Percentiles rank a stretch among this genome's conserved stretches.
Conservation (phyloP, 2,113 vertebrate genomes). For the Conger conger region DNA sequence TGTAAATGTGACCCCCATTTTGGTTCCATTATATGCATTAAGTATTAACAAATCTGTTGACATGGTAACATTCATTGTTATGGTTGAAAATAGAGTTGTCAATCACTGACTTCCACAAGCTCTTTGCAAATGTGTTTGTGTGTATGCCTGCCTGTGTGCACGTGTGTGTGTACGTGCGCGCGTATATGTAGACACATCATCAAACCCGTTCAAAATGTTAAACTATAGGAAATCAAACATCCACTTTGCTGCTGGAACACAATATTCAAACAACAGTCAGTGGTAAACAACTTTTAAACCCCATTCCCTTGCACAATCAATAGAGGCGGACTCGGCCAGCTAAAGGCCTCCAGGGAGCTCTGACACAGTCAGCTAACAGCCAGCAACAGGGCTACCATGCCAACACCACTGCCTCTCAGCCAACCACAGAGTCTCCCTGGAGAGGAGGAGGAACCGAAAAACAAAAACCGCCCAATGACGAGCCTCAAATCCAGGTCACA, state of each 20-base stretch:
- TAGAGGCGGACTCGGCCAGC: neutral
- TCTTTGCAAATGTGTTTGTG: neutral
- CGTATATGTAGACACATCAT: neutral
- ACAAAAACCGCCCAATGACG: neutral
- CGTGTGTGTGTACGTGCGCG: neutral
- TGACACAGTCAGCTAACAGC: neutral
- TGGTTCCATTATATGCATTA: neutral
- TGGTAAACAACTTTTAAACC: constrained; percentile 2
- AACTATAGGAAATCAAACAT: neutral
- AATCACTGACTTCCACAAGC: neutral
- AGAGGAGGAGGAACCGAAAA: neutral
- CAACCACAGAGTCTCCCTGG: neutral
- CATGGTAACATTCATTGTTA: neutral
- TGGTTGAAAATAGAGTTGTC: neutral
- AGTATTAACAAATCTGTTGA: neutral
- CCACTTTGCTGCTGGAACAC: neutral
- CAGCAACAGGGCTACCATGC: neutral
- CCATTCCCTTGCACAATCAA: neutral
- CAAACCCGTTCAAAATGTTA: neutral
- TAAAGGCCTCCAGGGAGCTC: neutral
- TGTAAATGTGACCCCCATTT: neutral
- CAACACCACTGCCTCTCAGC: neutral
- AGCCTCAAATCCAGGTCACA: neutral
- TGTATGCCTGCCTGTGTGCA: neutral
- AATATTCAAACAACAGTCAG: neutral